Evolutionary conservation across 2,797 vertebrate genomes (phyloP).

Genomic region (Morelia viridis): DNA sequence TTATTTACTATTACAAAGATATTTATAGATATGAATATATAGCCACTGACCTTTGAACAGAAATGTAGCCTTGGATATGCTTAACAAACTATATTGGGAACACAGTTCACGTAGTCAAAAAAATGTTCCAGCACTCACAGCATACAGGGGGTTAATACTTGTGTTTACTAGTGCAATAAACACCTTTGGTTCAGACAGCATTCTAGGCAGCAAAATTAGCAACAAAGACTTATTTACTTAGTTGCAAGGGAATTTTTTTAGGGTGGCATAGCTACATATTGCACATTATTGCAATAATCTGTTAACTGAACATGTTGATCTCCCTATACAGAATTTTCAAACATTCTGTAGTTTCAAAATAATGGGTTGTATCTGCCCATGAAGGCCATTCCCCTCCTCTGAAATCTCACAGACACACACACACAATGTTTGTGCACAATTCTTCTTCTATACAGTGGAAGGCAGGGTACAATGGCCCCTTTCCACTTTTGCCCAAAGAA

Average conservation of each 20-base stretch:
- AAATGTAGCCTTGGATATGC: slow-evolving; percentile 4
- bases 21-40: slow-evolving; percentile 61
- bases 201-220: background rate
- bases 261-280: background rate
- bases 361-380: background rate
- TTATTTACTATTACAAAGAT: slow-evolving; percentile 29
- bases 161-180: background rate
- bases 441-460: background rate
- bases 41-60: slow-evolving; percentile 58
- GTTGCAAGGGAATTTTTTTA: background rate
- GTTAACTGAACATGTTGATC: background rate
- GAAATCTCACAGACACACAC: background rate
- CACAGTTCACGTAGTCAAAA: slow-evolving; percentile 35
- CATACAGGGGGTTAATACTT: background rate
- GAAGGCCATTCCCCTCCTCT: background rate
- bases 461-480: background rate
- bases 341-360: background rate
- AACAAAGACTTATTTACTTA: background rate
- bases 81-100: slow-evolving; percentile 23
- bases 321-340: background rate
- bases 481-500: background rate
- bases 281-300: background rate
- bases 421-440: background rate
- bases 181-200: background rate
- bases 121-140: background rate